Base-by-base conservation (phyloP, 2,113 vertebrate species). In the Puntigrus tetrazona region DNA sequence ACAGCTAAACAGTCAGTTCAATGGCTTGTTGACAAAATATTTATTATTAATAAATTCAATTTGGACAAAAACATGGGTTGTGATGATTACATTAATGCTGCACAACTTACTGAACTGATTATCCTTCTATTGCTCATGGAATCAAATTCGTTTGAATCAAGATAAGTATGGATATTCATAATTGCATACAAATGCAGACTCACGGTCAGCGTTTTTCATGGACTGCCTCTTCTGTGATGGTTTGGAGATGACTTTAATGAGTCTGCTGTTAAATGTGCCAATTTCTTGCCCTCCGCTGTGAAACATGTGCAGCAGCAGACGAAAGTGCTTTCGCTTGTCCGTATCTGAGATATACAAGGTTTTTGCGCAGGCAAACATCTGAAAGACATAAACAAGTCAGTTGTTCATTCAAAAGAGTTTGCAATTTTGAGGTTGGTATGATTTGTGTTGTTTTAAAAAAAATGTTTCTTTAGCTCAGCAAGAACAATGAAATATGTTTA, bases 231-330 rank as follows among this genome's bases (percentile, higher is more conserved):
- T 99, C 95, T 99, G 97, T 0, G 97, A 99, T 0, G 97, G 97
- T 89, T 99, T 99, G 84, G 97, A 99, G 94, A 99, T 99, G 84
- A 99, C 96, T 90, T 98, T 98, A 93, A 99, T 99, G 90, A 96
- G 93, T 87, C 94, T 93, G 93, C 97, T 98, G 91, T 98, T 95
- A 90, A 98, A 99, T 0, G 95, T 96, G 27, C 97, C 97, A 0
- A 98, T 95, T 90, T 98, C 97, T 88, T 94, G 95, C 87, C 97
- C 96, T 0, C 94, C 95, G 52, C 92, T 93, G 86, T 96, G 91
- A 92, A 96, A 96, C 16, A 99, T 94, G 38, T 93, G 93, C 85
- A 99, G 93, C 82, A 97, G 91, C 89, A 99, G 93, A 43, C 95
- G 94, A 90, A 99, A 99, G 84, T 98, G 97, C 73, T 99, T 99